phyloP scores from a whole-genome alignment of 2,888 invertebrate genomes.

The Alentia gelatinosa region DNA sequence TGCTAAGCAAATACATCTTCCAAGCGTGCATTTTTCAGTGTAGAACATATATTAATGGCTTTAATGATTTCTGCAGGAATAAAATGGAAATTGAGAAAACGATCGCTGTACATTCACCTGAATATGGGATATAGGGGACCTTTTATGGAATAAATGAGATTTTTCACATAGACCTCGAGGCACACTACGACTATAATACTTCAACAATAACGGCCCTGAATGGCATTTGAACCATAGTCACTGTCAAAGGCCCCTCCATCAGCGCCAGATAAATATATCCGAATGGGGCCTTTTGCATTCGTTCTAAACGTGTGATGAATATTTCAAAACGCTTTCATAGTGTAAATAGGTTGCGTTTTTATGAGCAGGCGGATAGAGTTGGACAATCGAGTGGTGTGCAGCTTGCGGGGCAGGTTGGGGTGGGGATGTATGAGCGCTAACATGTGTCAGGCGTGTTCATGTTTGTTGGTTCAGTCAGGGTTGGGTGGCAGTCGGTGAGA shows the following conservation, averaged over 20 bases:
- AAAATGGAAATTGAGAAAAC: neutral
- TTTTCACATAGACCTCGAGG: neutral
- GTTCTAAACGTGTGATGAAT: constrained; percentile 18
- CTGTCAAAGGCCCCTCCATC: neutral
- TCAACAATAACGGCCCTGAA: neutral
- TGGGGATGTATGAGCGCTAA: neutral
- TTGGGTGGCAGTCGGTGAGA: neutral
- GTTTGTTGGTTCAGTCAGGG: constrained; percentile 10
- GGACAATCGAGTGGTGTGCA: neutral
- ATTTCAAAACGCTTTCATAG: constrained; percentile 35
- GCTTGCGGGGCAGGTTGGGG: too few relatives aligned
- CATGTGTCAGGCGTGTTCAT: neutral
- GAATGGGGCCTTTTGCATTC: neutral
- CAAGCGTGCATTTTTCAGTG: neutral
- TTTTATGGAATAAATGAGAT: constrained; percentile 3
- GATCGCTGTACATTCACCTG: neutral
- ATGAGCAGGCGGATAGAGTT: neutral
- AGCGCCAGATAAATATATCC: constrained; percentile 13
- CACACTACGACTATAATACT: neutral
- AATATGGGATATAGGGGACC: neutral
- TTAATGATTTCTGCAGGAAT: neutral
- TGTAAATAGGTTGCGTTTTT: neutral
- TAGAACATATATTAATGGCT: neutral
- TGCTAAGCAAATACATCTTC: neutral
- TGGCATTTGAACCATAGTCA: constrained; percentile 11